phyloP scores from a whole-genome alignment of 2,113 vertebrate species.

The Athene cunicularia region DNA sequence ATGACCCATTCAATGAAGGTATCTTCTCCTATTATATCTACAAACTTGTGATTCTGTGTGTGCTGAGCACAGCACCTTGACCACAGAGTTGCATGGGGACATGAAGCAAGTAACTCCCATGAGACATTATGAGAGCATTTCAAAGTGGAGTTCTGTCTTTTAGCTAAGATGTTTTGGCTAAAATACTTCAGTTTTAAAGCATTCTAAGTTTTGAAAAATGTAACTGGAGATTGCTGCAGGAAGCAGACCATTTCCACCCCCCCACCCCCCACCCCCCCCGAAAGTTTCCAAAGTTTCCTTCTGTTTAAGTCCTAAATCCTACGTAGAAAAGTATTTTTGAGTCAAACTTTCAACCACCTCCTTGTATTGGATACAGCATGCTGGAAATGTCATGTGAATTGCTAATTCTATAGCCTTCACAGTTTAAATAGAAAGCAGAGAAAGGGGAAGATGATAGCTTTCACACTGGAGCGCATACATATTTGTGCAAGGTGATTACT shows the following conservation, averaged over 20 bases:
- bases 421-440: not conserved
- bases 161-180: not conserved
- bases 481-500: not conserved
- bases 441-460: not conserved
- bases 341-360: not conserved
- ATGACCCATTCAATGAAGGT: not conserved
- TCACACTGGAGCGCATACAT: fast-evolving
- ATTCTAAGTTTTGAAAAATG: not conserved
- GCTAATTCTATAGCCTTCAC: not conserved
- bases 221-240: not conserved
- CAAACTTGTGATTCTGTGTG: not conserved
- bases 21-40: not conserved
- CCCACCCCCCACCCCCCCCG: too few species aligned
- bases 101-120: not conserved
- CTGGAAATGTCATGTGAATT: not conserved
- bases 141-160: not conserved
- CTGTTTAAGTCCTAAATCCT: not conserved
- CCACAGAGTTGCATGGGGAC: not conserved
- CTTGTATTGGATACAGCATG: not conserved
- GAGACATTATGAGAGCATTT: not conserved
- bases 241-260: not conserved
- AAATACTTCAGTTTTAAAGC: not conserved
- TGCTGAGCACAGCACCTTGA: not conserved
- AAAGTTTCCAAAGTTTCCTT: not conserved
- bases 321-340: not conserved